These are phyloP conservation scores for Cataglyphis hispanica DNA, from an alignment of 1,140 invertebrate genomes.

Conservation along the genomic window DNA sequence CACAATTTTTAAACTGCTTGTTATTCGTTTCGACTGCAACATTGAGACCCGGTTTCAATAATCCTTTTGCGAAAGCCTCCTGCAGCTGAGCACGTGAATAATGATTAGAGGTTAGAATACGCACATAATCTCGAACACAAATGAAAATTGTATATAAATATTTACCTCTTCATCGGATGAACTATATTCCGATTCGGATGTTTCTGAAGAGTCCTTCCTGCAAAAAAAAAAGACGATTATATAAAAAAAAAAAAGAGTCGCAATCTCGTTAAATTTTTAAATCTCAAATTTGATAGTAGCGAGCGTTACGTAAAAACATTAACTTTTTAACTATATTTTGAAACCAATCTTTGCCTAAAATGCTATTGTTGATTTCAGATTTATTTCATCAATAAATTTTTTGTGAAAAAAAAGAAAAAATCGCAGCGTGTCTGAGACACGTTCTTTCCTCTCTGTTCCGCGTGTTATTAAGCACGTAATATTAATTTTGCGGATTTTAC, in stretches of 20 bases:
- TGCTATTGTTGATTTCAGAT: not conserved
- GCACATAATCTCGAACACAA: not conserved
- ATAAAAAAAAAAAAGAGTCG: not conserved
- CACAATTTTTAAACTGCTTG: conserved; percentile 89
- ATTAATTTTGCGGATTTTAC: not conserved
- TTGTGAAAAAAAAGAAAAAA: not conserved
- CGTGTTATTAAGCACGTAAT: no score
- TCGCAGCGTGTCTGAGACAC: not conserved
- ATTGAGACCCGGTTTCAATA: conserved; percentile 94
- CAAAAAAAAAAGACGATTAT: not conserved
- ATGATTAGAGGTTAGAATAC: conserved; percentile 67
- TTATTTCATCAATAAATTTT: not conserved
- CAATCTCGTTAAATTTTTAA: not conserved
- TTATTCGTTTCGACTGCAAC: conserved; percentile 87
- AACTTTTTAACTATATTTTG: not conserved
- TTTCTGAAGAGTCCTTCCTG: not conserved
- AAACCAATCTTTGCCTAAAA: not conserved
- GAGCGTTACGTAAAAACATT: no score
- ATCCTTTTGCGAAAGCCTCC: conserved; percentile 93
- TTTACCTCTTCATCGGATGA: conserved; percentile 86
- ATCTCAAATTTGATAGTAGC: not conserved
- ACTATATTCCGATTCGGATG: conserved; percentile 79
- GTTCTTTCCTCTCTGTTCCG: no score
- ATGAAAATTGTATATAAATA: conserved; percentile 1
- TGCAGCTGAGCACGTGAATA: conserved; percentile 89